These are phyloP conservation scores for Thalassoma bifasciatum DNA, from an alignment of 2,113 vertebrate species.

Conservation along the genomic window DNA sequence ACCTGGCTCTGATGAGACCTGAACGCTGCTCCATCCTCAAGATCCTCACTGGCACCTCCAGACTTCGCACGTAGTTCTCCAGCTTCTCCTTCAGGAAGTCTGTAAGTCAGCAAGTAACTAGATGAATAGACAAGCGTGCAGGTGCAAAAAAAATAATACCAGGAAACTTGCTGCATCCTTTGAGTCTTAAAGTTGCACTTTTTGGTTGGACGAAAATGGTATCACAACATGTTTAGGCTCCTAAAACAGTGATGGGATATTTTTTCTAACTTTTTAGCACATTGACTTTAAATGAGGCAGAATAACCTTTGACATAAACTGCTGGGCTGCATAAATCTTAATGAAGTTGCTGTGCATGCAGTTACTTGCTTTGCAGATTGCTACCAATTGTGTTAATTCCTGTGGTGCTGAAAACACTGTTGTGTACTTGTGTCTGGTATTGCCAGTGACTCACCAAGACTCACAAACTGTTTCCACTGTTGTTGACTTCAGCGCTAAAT, in stretches of 20 bases:
- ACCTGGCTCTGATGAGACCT: constrained; percentile 93
- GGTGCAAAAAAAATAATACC: too few relatives aligned
- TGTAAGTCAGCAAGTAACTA: constrained; percentile 54
- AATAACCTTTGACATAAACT: too few relatives aligned
- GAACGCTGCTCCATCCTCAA: constrained; percentile 96
- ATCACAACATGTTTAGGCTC: too few relatives aligned
- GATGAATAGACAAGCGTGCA: too few relatives aligned
- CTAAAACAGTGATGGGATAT: too few relatives aligned
- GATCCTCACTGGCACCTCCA: constrained; percentile 89
- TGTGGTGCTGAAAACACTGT: not conserved
- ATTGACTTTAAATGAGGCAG: too few relatives aligned
- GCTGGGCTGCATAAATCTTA: too few relatives aligned
- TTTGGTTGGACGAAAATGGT: too few relatives aligned
- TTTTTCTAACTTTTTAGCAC: too few relatives aligned
- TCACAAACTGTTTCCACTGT: not conserved
- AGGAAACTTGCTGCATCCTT: too few relatives aligned
- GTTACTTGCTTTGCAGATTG: not conserved
- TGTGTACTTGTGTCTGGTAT: not conserved
- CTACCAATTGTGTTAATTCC: not conserved
- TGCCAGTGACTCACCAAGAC: not conserved
- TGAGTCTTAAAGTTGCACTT: too few relatives aligned
- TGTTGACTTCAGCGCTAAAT: not conserved
- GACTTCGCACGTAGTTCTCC: constrained; percentile 87
- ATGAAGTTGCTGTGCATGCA: too few relatives aligned
- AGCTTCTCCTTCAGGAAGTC: constrained; percentile 93